These are phyloP conservation scores for Manis javanica DNA, from an alignment of 2,797 vertebrate species.

Conservation along the genomic window DNA sequence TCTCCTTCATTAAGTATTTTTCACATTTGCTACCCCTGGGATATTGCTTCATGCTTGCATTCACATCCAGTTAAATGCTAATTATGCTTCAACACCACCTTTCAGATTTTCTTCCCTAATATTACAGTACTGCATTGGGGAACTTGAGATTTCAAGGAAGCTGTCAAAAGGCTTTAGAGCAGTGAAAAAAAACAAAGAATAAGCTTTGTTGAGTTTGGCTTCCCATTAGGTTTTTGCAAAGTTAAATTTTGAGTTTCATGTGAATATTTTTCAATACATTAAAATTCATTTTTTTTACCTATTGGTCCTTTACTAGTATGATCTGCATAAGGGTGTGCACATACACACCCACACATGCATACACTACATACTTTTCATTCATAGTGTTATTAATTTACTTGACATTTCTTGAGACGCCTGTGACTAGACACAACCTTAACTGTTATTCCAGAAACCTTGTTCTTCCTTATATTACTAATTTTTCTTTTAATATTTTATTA, in stretches of 20 bases:
- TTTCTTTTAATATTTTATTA: too few relatives aligned
- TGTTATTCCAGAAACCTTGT: not conserved
- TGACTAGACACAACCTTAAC: not conserved
- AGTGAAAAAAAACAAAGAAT: not conserved
- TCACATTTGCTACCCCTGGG: not conserved
- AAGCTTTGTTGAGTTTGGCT: not conserved
- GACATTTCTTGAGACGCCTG: not conserved
- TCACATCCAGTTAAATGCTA: slow-evolving; percentile 45
- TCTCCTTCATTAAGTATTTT: not conserved
- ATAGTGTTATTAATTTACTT: not conserved
- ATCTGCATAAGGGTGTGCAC: not conserved
- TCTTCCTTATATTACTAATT: not conserved
- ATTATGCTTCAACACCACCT: slow-evolving; percentile 35
- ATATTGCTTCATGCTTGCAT: slow-evolving; percentile 42
- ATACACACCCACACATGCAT: not conserved
- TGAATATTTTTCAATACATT: slow-evolving; percentile 43
- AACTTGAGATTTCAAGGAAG: slow-evolving; percentile 29
- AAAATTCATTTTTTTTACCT: slow-evolving; percentile 18
- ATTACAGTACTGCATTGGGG: not conserved
- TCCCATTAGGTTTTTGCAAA: not conserved
- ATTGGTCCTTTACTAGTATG: not conserved
- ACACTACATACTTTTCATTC: not conserved
- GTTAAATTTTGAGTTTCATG: not conserved
- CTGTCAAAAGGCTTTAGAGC: not conserved
- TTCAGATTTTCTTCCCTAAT: slow-evolving; percentile 50